phyloP scores from a whole-genome alignment of 64 coral and sea anemone species.

The Pocillopora damicornis region DNA sequence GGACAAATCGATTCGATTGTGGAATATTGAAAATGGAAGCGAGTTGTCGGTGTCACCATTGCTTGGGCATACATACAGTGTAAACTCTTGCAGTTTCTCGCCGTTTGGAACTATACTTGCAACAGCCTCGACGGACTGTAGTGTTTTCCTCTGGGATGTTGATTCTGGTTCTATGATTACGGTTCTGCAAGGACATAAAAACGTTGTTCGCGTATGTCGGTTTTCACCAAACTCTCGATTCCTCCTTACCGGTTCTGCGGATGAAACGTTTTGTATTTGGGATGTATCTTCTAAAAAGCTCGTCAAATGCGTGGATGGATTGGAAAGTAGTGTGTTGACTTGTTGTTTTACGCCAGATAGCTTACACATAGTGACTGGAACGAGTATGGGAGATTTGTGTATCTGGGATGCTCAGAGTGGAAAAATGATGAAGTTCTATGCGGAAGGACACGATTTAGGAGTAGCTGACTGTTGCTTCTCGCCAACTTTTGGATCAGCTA shows the following conservation, averaged over 20 bases:
- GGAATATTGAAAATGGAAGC: constrained; percentile 81
- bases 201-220: constrained; percentile 77
- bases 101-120: constrained; percentile 97
- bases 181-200: constrained; percentile 88
- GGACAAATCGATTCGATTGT: constrained; percentile 88
- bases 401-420: constrained; percentile 87
- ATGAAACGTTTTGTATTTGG: constrained; percentile 98
- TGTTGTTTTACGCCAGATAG: constrained; percentile 97
- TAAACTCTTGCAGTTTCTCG: constrained; percentile 91
- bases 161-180: constrained; percentile 73
- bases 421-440: constrained; percentile 64
- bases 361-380: constrained; percentile 82
- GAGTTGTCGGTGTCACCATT: constrained; percentile 87
- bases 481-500: constrained; percentile 95
- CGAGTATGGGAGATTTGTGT: constrained; percentile 85
- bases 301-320: constrained; percentile 70
- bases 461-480: constrained; percentile 82
- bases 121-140: constrained; percentile 92
- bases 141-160: constrained; percentile 85
- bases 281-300: constrained; percentile 73
- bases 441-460: constrained; percentile 91
- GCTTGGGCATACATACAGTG: constrained; percentile 78
- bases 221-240: constrained; percentile 91
- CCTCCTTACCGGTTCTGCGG: constrained; percentile 87
- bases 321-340: constrained; percentile 88